A percentile compares a stretch with the other conserved stretches of the same genome.
These are phyloP conservation scores for Theretra japonica DNA, from an alignment of 2,888 invertebrate genomes.

Conservation along the genomic window DNA sequence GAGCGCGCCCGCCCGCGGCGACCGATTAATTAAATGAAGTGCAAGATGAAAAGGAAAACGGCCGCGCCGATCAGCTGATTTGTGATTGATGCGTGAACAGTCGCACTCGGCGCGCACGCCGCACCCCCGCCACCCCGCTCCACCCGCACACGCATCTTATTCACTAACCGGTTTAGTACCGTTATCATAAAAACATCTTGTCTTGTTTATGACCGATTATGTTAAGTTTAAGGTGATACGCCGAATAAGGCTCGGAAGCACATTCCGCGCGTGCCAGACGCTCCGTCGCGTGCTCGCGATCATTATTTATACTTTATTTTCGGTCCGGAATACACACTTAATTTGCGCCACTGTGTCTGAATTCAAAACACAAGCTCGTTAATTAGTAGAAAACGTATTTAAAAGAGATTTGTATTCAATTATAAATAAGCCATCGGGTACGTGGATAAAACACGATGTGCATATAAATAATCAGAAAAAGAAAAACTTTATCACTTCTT, in stretches of 20 bases:
- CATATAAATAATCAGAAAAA: conserved; percentile 36
- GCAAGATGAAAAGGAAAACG: conserved; percentile 78
- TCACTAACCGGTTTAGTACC: conserved; percentile 70
- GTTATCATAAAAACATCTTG: conserved; percentile 60
- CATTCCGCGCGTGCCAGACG: conserved; percentile 23
- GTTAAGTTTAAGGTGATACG: conserved; percentile 46
- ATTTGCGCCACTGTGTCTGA: not conserved
- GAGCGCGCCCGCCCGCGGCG: conserved; percentile 61
- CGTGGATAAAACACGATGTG: conserved; percentile 45
- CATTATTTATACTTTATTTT: conserved; percentile 14
- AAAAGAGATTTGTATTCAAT: not conserved
- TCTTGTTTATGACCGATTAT: conserved; percentile 61
- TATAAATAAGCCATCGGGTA: not conserved
- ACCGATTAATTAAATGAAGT: conserved; percentile 77
- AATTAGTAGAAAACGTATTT: not conserved
- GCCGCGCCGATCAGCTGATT: conserved; percentile 76
- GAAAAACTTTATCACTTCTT: conserved; percentile 70
- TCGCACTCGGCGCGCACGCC: conserved; percentile 45
- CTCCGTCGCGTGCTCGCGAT: not conserved
- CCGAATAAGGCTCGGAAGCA: conserved; percentile 54
- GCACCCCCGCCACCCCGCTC: conserved; percentile 29
- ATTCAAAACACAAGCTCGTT: not conserved
- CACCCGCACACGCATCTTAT: conserved; percentile 56
- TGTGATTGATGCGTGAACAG: conserved; percentile 70
- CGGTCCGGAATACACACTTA: not conserved